phyloP scores from a whole-genome alignment of 1,140 invertebrate species.

The Euura saliciscinereae region DNA sequence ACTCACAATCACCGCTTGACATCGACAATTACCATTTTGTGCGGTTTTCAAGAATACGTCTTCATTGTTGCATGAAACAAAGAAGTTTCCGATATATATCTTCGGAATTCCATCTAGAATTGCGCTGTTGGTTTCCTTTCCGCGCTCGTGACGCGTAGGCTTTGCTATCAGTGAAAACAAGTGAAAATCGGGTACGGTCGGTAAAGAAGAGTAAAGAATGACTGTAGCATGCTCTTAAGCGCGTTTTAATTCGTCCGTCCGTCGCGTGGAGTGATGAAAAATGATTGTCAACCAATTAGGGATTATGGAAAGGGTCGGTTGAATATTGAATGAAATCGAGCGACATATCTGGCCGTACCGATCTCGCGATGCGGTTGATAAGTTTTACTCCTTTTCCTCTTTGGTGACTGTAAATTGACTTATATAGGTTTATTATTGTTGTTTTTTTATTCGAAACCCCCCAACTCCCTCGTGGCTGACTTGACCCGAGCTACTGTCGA shows the following conservation, averaged over 20 bases:
- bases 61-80: too few relatives aligned
- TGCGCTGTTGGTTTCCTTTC: too few relatives aligned
- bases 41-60: too few relatives aligned
- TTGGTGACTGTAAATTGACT: neutral
- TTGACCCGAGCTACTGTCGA: constrained; percentile 14
- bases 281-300: neutral
- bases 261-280: neutral
- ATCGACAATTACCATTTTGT: too few relatives aligned
- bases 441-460: neutral
- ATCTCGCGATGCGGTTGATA: neutral
- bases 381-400: neutral
- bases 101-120: too few relatives aligned
- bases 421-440: neutral
- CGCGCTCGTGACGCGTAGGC: too few relatives aligned
- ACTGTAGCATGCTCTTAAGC: too few relatives aligned
- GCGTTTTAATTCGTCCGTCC: neutral
- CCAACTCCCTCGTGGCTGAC: constrained; percentile 17
- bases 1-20: too few relatives aligned
- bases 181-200: too few relatives aligned
- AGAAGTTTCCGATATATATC: too few relatives aligned
- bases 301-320: neutral
- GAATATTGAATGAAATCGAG: neutral
- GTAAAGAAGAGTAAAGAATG: too few relatives aligned
- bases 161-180: too few relatives aligned
- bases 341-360: neutral